These are phyloP conservation scores for Aix galericulata DNA, from an alignment of 2,113 vertebrate genomes.

Conservation along the genomic window DNA sequence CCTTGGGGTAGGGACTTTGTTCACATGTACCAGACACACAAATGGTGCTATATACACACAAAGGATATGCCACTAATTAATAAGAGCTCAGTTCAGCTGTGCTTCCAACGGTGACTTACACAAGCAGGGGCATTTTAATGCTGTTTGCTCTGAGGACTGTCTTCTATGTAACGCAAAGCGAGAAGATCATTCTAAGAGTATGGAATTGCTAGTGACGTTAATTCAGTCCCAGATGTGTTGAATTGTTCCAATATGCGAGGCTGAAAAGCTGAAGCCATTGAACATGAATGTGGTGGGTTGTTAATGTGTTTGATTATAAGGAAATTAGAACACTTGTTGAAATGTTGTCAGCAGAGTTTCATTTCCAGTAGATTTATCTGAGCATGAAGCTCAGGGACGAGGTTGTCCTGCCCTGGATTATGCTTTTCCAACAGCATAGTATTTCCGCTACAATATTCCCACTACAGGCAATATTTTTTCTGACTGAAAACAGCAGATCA, in stretches of 20 bases:
- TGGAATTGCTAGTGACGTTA: slow-evolving; percentile 39
- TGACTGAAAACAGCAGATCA: not conserved
- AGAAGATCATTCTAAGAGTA: slow-evolving; percentile 5
- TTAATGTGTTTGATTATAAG: slow-evolving; percentile 25
- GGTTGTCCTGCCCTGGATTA: not conserved
- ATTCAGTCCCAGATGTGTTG: slow-evolving; percentile 40
- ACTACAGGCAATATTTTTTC: not conserved
- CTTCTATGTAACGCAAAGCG: not conserved
- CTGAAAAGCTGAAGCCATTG: not conserved
- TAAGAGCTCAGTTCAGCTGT: not conserved
- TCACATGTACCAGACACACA: not conserved
- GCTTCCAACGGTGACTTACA: not conserved
- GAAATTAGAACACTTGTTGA: slow-evolving; percentile 44
- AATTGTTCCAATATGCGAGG: slow-evolving; percentile 7
- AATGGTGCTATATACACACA: not conserved
- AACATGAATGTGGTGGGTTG: not conserved
- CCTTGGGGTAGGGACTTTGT: not conserved
- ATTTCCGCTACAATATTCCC: not conserved
- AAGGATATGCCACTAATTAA: not conserved
- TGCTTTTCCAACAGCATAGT: not conserved
- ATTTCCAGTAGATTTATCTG: slow-evolving; percentile 35
- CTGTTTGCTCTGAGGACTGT: not conserved
- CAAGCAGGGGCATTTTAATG: not conserved
- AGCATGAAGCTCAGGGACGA: not conserved
- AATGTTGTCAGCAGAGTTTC: slow-evolving; percentile 26